Percentiles rank a stretch among this genome's conserved stretches.
These are phyloP conservation scores for Ciona savignyi DNA, from an alignment of 23 tunicate species.

Conservation along the genomic window DNA sequence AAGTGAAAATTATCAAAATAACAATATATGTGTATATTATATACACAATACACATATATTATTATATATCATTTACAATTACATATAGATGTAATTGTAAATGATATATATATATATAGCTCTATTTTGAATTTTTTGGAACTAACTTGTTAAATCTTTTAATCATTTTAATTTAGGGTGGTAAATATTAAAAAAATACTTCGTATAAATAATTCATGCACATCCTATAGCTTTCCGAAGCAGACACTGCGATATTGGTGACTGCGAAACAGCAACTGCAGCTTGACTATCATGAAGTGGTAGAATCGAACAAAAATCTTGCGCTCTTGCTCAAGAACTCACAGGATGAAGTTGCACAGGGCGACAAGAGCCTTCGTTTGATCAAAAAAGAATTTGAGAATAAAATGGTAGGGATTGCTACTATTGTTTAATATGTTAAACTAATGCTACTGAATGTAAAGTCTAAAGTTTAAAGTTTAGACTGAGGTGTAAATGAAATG, in stretches of 20 bases:
- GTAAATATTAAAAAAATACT: neutral
- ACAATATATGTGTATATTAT: neutral
- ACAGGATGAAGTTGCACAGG: neutral
- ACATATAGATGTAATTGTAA: neutral
- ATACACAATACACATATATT: neutral
- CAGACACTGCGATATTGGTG: slow-evolving; percentile 79
- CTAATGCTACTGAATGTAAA: too few relatives aligned
- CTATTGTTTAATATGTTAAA: too few relatives aligned
- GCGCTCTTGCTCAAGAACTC: slow-evolving; percentile 11
- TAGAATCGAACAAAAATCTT: slow-evolving; percentile 20
- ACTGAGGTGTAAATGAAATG: too few relatives aligned
- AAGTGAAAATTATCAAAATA: too few relatives aligned
- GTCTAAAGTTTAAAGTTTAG: too few relatives aligned
- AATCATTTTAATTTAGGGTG: neutral
- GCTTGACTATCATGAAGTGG: slow-evolving; percentile 38
- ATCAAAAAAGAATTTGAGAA: slow-evolving; percentile 12
- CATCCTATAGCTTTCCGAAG: slow-evolving; percentile 69
- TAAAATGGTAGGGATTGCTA: slow-evolving; percentile 7
- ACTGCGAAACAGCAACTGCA: slow-evolving; percentile 77
- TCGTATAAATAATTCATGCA: neutral
- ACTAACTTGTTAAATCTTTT: neutral
- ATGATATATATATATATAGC: neutral
- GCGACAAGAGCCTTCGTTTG: slow-evolving; percentile 5
- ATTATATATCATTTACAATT: neutral
- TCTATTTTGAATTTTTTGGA: neutral